A percentile compares a stretch with the other conserved stretches of the same genome.
Evolutionary conservation across 2,113 vertebrate genomes (phyloP).

Genomic region (Glaucomys volans): DNA sequence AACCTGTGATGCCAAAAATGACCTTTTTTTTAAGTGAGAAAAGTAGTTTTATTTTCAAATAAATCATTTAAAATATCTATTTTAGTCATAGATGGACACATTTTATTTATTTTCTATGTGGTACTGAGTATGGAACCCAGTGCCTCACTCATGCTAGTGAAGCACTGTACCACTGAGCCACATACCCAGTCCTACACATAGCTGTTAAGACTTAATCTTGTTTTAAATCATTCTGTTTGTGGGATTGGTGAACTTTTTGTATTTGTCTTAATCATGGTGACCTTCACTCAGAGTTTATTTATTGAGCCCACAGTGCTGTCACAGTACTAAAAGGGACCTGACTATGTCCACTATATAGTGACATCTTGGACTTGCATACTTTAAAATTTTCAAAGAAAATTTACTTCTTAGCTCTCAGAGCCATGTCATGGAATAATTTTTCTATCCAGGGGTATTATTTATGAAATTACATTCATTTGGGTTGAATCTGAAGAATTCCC

Average conservation of each 20-base stretch:
- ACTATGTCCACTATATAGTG: background rate
- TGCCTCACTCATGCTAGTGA: no score
- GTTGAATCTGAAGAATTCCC: no score
- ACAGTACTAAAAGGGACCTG: background rate
- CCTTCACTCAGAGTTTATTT: background rate
- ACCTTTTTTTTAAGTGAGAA: constrained; percentile 8
- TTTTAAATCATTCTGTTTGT: background rate
- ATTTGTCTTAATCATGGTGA: background rate
- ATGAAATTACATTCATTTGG: no score
- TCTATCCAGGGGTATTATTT: no score
- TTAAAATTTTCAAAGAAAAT: background rate
- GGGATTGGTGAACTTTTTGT: background rate
- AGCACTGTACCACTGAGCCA: no score
- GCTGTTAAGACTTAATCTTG: background rate
- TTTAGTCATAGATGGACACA: no score
- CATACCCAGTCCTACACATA: no score
- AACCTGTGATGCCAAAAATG: constrained; percentile 69
- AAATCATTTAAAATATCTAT: background rate
- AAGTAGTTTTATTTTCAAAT: background rate
- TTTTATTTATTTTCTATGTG: no score
- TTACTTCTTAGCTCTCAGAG: background rate
- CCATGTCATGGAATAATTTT: background rate
- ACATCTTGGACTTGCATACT: background rate
- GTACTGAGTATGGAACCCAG: no score
- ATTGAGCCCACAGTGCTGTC: background rate